Evolutionary conservation across 1,140 invertebrate genomes (phyloP).

Genomic region (Melipona quadrifasciata): DNA sequence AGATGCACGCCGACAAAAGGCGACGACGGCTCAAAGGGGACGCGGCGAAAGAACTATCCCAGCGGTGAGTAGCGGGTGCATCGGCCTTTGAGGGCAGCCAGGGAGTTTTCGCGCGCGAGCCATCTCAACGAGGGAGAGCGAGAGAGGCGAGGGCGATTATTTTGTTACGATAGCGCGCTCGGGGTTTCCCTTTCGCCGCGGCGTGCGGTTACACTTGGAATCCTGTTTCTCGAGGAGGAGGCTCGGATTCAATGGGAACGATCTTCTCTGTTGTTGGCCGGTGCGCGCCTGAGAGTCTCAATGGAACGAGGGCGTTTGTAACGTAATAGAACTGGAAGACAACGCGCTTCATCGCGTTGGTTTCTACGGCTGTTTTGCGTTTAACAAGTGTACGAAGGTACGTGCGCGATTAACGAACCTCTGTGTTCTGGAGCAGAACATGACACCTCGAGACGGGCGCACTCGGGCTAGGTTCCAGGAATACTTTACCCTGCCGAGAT

Average conservation of each 20-base stretch:
- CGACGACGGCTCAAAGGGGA: constrained; percentile 25
- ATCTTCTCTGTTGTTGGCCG: too few species aligned
- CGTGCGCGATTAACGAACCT: too few species aligned
- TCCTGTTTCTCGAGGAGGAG: not conserved
- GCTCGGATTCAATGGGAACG: not conserved
- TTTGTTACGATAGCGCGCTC: constrained; percentile 26
- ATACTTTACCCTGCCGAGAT: too few species aligned
- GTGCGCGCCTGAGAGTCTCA: too few species aligned
- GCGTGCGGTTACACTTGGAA: not conserved
- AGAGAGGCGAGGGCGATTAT: constrained; percentile 8
- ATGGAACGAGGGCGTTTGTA: not conserved
- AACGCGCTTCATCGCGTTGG: not conserved
- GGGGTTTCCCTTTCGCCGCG: not conserved
- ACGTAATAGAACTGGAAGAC: not conserved
- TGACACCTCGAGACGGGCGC: too few species aligned
- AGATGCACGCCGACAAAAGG: constrained; percentile 39
- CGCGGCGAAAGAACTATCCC: not conserved
- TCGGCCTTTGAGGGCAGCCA: constrained; percentile 10
- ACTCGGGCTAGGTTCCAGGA: too few species aligned
- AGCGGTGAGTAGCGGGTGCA: constrained; percentile 5
- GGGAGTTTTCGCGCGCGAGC: not conserved
- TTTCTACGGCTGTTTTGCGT: too few species aligned
- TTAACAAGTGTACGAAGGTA: too few species aligned
- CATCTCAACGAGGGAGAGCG: not conserved
- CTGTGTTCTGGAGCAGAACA: too few species aligned